phyloP scores from a whole-genome alignment of 2,888 invertebrate genomes.

The Acanthopleura granulata region DNA sequence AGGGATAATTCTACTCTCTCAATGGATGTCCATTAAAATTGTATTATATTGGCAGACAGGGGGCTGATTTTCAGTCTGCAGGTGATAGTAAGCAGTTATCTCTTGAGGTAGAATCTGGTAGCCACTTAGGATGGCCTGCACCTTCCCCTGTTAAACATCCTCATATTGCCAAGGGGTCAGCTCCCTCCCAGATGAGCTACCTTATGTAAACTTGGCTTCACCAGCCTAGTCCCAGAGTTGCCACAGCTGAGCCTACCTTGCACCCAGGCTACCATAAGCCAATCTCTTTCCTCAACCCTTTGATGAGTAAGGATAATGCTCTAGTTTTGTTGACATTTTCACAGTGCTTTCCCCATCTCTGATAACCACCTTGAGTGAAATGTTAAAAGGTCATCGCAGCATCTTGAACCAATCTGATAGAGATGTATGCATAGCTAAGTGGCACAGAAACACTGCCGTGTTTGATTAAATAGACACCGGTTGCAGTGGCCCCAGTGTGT shows the following conservation, averaged over 20 bases:
- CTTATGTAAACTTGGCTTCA: not conserved
- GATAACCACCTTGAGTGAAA: conserved; percentile 4
- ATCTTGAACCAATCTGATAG: not conserved
- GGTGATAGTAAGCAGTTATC: no score
- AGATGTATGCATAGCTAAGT: not conserved
- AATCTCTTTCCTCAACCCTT: not conserved
- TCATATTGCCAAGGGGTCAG: no score
- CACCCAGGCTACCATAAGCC: not conserved
- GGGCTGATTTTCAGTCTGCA: no score
- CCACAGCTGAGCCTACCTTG: no score
- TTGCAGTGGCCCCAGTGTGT: not conserved
- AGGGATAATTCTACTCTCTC: no score
- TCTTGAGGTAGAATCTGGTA: no score
- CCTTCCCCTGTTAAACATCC: no score
- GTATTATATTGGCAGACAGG: no score
- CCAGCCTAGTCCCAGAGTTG: no score
- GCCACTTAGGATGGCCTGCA: no score
- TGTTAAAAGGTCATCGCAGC: conserved; percentile 5
- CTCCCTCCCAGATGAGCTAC: not conserved
- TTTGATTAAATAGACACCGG: not conserved
- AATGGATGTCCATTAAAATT: no score
- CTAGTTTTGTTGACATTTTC: not conserved
- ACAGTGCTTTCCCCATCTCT: not conserved
- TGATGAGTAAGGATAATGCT: not conserved
- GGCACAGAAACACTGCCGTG: not conserved